Evolutionary conservation across 1,140 invertebrate genomes (phyloP), one percentile per base, ranked within the genome.

Genomic region (Chironomus striatipennis): DNA sequence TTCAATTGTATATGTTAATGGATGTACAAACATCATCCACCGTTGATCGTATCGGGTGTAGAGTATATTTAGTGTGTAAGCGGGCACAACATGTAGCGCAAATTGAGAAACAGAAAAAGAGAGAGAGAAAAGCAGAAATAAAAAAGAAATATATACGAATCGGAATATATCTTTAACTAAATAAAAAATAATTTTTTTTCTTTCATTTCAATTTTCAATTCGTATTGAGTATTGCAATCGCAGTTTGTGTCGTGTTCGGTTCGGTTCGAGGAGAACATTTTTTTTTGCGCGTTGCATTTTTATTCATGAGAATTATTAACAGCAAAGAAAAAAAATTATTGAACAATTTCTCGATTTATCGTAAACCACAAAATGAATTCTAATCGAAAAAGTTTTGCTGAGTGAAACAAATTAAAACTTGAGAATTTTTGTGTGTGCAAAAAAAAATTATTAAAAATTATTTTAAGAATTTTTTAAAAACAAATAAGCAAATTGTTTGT

Each of bases 141-240:
- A 7, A 70, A 8, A 70, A 57, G 7, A 70, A 20, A 57, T 57
- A 12, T 57, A 5, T 70, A 70, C 65, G 65, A 70, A 70, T 70
- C 65, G 65, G 20, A 70, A 70, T 57, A 57, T 57, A 12, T 70
- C 65, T 70, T 70, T 70, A 70, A 70, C 65, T 70, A 70, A 70
- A 70, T 70, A 70, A 70, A 70, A 17, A 12, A 57, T 57, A 12
- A 15, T 67, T 67, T 67, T 67, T 67, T 67, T 18, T 70, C 20
- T 70, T 70, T 70, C 65, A 70, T 70, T 70, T 70, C 65, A 70
- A 70, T 8, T 70, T 70, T 70, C 20, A 70, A 70, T 70, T 70
- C 65, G 65, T 70, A 70, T 70, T 70, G 65, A 15, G 65, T 70
- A 70, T 70, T 70, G 65, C 65, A 70, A 70, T 70, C 65, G 65